These are phyloP conservation scores for Lymantria dispar DNA, from an alignment of 2,888 invertebrate genomes.

Conservation along the genomic window DNA sequence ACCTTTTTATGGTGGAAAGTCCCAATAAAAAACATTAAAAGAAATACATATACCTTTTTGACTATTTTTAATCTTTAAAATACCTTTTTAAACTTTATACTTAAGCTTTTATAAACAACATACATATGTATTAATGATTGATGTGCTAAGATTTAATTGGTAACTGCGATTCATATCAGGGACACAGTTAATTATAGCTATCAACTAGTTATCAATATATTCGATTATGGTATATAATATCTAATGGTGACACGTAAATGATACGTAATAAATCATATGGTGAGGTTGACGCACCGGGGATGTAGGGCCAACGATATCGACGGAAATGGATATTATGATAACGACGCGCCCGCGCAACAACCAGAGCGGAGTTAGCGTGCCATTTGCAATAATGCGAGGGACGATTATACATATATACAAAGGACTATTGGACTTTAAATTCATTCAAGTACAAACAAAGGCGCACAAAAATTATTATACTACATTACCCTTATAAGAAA, in stretches of 20 bases:
- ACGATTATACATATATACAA: slow-evolving; percentile 28
- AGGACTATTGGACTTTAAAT: slow-evolving; percentile 37
- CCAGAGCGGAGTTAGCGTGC: slow-evolving; percentile 30
- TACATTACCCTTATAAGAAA: background rate
- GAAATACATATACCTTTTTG: too few species aligned
- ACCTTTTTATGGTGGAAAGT: too few species aligned
- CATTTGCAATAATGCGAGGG: slow-evolving; percentile 32
- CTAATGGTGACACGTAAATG: slow-evolving; percentile 45
- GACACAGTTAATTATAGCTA: slow-evolving; percentile 27
- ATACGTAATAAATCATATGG: slow-evolving; percentile 54
- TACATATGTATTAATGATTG: slow-evolving; percentile 38
- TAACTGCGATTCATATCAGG: slow-evolving; percentile 41
- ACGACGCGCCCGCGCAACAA: slow-evolving; percentile 45
- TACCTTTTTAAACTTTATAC: too few species aligned
- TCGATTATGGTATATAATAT: slow-evolving; percentile 47
- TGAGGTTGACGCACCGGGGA: slow-evolving; percentile 41
- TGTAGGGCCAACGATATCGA: slow-evolving; percentile 46
- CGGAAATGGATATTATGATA: slow-evolving; percentile 66
- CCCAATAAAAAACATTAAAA: too few species aligned
- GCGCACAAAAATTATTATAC: slow-evolving; percentile 19
- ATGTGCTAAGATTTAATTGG: slow-evolving; percentile 47
- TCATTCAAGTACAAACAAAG: slow-evolving; percentile 41
- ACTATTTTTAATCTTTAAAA: too few species aligned
- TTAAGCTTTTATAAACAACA: too few species aligned
- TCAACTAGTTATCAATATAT: slow-evolving; percentile 30